phyloP scores from a whole-genome alignment of 2,113 vertebrate species.

The Thamnaconus septentrionalis region DNA sequence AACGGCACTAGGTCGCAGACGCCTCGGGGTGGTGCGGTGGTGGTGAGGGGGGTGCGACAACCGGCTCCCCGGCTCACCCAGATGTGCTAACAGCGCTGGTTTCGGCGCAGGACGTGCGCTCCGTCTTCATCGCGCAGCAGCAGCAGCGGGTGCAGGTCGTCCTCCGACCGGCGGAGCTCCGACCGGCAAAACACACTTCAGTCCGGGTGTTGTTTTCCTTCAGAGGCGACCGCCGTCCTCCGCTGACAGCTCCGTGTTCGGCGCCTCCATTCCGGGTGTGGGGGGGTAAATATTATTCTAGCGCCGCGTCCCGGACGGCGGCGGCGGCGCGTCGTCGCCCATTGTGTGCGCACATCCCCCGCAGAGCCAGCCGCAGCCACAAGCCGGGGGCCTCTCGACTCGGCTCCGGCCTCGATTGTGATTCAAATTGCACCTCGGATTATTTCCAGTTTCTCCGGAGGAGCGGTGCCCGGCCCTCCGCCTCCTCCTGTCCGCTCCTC shows the following conservation, averaged over 20 bases:
- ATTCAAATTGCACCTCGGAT: conserved; percentile 8
- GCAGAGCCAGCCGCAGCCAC: conserved; percentile 24
- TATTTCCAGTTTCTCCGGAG: neutral
- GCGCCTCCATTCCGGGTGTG: conserved; percentile 9
- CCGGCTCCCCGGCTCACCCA: conserved; percentile 27
- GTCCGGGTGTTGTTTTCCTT: neutral
- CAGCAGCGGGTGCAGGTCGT: too few relatives aligned
- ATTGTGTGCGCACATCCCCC: conserved; percentile 61
- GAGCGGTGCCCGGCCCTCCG: neutral
- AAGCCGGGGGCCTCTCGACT: conserved; percentile 8
- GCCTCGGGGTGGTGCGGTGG: neutral
- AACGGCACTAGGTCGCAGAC: neutral
- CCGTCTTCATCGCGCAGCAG: conserved; percentile 18
- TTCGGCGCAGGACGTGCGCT: conserved; percentile 42
- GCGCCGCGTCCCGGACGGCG: conserved; percentile 36
- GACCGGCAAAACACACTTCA: conserved; percentile 2
- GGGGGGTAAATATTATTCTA: conserved; percentile 15
- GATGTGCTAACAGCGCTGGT: conserved; percentile 41
- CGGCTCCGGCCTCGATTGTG: conserved; percentile 3
- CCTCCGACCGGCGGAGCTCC: conserved; percentile 20
- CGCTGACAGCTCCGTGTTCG: neutral
- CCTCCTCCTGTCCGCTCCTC: neutral
- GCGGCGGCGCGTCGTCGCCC: conserved; percentile 39
- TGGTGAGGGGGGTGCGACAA: neutral
- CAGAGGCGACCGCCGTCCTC: neutral